phyloP scores from a whole-genome alignment of 2,113 vertebrate genomes.

The Bolborhynchus lineola region DNA sequence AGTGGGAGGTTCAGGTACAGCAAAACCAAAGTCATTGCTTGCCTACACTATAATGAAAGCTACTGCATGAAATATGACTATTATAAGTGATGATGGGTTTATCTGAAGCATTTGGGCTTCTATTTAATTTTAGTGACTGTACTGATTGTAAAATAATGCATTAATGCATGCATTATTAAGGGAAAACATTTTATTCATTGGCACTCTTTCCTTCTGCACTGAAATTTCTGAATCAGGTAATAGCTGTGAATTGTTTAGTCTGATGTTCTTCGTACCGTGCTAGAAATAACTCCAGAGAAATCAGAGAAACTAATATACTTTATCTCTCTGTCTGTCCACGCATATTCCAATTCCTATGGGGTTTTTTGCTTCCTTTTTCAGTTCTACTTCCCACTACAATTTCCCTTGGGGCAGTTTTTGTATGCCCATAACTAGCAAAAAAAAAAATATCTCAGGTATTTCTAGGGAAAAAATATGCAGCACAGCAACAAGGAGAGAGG shows the following conservation, averaged over 20 bases:
- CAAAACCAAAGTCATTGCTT: constrained; percentile 45
- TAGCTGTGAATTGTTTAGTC: neutral
- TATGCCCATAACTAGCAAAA: neutral
- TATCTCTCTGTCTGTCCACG: neutral
- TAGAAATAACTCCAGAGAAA: neutral
- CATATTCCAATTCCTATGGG: neutral
- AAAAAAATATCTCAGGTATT: neutral
- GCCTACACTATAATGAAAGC: constrained; percentile 34
- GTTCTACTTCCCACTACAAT: neutral
- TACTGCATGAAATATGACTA: constrained; percentile 27
- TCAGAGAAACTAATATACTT: neutral
- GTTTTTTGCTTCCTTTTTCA: neutral
- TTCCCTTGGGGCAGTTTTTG: neutral
- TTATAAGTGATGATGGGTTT: constrained; percentile 20
- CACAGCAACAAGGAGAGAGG: neutral
- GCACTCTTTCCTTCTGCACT: neutral
- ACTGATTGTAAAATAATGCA: constrained; percentile 36
- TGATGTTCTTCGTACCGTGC: neutral
- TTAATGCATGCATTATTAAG: neutral
- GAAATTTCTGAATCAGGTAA: constrained; percentile 19
- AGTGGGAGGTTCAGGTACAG: constrained; percentile 41
- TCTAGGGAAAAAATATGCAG: neutral
- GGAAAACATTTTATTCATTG: neutral
- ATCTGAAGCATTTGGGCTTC: constrained; percentile 17
- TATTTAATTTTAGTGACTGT: constrained; percentile 32